Evolutionary conservation across 2,113 vertebrate species (phyloP).

Genomic region (Tragulus kanchil): DNA sequence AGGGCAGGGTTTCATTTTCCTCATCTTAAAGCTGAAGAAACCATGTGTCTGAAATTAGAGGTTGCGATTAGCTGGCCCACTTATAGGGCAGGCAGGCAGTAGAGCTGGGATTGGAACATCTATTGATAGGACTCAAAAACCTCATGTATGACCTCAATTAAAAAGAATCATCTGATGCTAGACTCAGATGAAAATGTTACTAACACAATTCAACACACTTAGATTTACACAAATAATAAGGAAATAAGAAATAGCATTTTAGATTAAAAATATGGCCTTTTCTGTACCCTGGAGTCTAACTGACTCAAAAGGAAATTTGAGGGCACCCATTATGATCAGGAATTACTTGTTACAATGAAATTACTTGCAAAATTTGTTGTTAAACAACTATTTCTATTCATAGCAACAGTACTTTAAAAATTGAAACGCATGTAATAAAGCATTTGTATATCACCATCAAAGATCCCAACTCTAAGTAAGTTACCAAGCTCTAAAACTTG

Average conservation of each 20-base stretch:
- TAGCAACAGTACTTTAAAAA: constrained; percentile 27
- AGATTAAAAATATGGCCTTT: not conserved
- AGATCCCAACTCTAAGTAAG: not conserved
- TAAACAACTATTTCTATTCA: constrained; percentile 32
- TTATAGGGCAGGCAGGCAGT: not conserved
- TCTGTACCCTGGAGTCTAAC: not conserved
- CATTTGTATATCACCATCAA: not conserved
- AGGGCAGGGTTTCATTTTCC: not conserved
- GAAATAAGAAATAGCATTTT: not conserved
- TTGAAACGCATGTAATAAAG: not conserved
- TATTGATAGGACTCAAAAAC: not conserved
- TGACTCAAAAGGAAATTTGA: constrained; percentile 33
- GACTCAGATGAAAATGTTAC: not conserved
- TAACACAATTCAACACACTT: not conserved
- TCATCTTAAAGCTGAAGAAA: constrained; percentile 18
- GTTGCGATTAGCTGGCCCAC: not conserved
- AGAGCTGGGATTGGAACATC: constrained; percentile 21
- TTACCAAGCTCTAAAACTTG: not conserved
- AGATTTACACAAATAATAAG: not conserved
- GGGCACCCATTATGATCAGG: not conserved
- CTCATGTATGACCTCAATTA: constrained; percentile 15
- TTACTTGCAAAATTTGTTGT: constrained; percentile 52
- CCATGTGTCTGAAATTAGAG: not conserved
- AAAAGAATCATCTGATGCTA: not conserved
- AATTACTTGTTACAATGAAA: not conserved